phyloP scores from a whole-genome alignment of 2,888 invertebrate species.

The Noctua janthina region DNA sequence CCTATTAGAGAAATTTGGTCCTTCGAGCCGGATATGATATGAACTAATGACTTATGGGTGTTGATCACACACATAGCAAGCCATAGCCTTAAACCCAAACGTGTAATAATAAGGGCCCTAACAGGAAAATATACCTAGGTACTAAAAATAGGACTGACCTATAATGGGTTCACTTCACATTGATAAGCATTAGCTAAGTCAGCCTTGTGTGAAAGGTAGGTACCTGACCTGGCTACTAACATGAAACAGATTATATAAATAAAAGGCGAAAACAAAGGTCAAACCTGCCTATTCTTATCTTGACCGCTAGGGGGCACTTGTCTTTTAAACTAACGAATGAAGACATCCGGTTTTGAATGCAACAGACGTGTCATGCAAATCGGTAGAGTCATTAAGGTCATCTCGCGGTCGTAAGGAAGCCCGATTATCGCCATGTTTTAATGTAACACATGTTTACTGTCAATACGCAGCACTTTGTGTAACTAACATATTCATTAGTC shows the following conservation, averaged over 20 bases:
- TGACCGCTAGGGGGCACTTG: not conserved
- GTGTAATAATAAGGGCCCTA: not conserved
- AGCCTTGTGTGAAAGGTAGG: not conserved
- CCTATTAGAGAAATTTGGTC: not conserved
- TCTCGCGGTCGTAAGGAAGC: constrained; percentile 30
- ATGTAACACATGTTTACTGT: constrained; percentile 54
- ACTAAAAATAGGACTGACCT: constrained; percentile 11
- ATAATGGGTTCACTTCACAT: constrained; percentile 12
- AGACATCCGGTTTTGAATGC: constrained; percentile 17
- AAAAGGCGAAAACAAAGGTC: constrained; percentile 7
- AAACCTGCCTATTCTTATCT: constrained; percentile 8
- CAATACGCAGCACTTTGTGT: constrained; percentile 24
- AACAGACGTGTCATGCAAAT: constrained; percentile 27
- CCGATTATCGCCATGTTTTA: constrained; percentile 30
- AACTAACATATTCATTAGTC: not conserved
- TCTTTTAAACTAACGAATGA: not conserved
- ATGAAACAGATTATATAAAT: not conserved
- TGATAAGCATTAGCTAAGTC: not conserved
- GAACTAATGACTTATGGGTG: not conserved
- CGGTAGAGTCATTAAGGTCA: constrained; percentile 51
- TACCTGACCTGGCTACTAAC: not conserved
- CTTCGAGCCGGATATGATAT: constrained; percentile 6
- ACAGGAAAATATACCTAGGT: not conserved
- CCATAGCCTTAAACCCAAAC: not conserved
- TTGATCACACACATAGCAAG: not conserved